Conservation (phyloP, 2,888 invertebrate genomes). For the Cecidostiba fungosa region DNA sequence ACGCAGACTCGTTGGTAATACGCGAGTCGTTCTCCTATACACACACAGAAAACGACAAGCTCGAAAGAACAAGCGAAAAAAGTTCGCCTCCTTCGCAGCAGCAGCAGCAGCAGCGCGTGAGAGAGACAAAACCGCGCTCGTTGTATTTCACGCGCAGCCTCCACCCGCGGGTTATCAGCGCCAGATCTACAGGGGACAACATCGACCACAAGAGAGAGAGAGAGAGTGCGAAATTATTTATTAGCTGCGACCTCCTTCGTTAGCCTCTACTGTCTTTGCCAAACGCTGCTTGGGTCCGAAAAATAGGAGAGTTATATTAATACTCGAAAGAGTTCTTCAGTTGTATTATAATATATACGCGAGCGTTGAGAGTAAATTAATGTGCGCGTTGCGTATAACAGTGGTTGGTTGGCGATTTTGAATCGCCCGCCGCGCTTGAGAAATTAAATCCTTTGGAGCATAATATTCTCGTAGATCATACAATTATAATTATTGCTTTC, state of each 20-base stretch:
- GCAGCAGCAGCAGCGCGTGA: background rate
- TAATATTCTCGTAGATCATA: too few relatives aligned
- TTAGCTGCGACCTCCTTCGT: constrained; percentile 73
- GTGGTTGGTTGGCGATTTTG: too few relatives aligned
- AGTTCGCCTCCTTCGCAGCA: background rate
- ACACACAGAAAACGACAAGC: background rate
- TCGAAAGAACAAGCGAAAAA: background rate
- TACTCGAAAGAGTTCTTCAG: constrained; percentile 70
- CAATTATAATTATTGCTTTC: too few relatives aligned
- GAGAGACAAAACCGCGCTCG: constrained; percentile 64
- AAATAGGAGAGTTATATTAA: constrained; percentile 60
- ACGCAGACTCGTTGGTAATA: constrained; percentile 18
- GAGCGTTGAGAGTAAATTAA: constrained; percentile 79
- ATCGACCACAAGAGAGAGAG: constrained; percentile 38
- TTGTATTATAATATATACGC: constrained; percentile 63
- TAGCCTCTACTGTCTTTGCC: constrained; percentile 60
- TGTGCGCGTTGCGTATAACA: constrained; percentile 64
- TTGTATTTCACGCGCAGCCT: constrained; percentile 75
- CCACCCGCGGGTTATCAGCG: constrained; percentile 76
- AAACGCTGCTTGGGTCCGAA: constrained; percentile 57
- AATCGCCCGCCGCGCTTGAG: too few relatives aligned
- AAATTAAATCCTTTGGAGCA: too few relatives aligned
- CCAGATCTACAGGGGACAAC: constrained; percentile 79
- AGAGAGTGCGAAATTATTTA: constrained; percentile 79
- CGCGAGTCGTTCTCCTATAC: constrained; percentile 10